phyloP scores from a whole-genome alignment of 2,113 vertebrate species.

The Nothobranchius kuhntae region DNA sequence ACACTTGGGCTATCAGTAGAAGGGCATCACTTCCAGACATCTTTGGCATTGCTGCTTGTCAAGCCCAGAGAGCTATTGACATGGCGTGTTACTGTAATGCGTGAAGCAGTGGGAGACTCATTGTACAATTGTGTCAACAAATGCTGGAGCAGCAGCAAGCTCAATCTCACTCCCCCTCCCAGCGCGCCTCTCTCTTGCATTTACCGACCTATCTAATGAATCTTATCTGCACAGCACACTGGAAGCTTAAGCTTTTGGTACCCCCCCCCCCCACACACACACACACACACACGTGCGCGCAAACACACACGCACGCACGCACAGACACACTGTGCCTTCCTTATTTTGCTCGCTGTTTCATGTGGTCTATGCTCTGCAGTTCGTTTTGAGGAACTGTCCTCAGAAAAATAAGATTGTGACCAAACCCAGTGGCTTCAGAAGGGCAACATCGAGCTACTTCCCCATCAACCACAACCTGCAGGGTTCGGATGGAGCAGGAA shows the following conservation, averaged over 20 bases:
- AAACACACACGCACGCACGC: constrained; percentile 29
- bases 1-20: constrained; percentile 68
- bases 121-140: constrained; percentile 77
- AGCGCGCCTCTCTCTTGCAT: constrained; percentile 61
- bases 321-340: constrained; percentile 32
- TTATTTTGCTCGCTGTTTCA: constrained; percentile 53
- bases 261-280: constrained; percentile 38
- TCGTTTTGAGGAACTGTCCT: constrained; percentile 66
- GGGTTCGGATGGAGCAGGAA: constrained; percentile 34
- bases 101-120: constrained; percentile 70
- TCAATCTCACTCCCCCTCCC: constrained; percentile 52
- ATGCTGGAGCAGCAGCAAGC: constrained; percentile 67
- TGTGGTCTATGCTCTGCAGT: constrained; percentile 55
- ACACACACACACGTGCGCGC: constrained; percentile 17
- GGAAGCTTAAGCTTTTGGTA: constrained; percentile 74
- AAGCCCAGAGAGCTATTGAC: constrained; percentile 75
- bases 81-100: constrained; percentile 75
- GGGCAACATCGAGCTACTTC: constrained; percentile 44
- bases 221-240: constrained; percentile 75
- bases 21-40: constrained; percentile 75
- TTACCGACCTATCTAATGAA: constrained; percentile 76
- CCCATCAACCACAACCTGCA: constrained; percentile 29
- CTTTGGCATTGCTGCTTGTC: constrained; percentile 67
- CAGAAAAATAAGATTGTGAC: constrained; percentile 64
- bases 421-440: constrained; percentile 55